Conservation (phyloP, 1,140 invertebrate genomes). For the Drosophila busckii region DNA sequence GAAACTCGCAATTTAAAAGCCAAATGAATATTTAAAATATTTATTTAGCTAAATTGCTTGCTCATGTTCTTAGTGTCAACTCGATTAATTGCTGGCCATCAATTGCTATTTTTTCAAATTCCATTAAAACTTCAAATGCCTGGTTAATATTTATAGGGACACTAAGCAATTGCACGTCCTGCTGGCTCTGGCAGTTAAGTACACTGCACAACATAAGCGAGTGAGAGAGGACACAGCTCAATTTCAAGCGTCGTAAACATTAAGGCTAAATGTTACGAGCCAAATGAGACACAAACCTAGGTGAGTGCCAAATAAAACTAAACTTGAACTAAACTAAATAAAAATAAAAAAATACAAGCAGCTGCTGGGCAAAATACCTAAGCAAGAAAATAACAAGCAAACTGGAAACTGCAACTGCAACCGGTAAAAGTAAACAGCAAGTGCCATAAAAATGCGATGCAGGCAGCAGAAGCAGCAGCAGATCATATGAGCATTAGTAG, state of each 20-base stretch:
- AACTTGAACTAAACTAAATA: neutral
- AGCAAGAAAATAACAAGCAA: constrained; percentile 23
- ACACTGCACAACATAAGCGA: too few species aligned
- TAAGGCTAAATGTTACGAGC: constrained; percentile 65
- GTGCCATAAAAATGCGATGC: constrained; percentile 60
- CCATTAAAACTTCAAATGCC: too few species aligned
- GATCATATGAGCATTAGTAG: constrained; percentile 55
- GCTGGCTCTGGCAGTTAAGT: too few species aligned
- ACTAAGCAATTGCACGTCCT: too few species aligned
- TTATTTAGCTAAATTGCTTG: too few species aligned
- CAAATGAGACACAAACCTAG: constrained; percentile 54
- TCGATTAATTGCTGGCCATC: too few species aligned
- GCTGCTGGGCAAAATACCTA: constrained; percentile 3
- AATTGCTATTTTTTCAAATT: too few species aligned
- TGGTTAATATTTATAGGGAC: too few species aligned
- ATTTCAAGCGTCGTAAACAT: constrained; percentile 48
- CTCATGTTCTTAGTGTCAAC: too few species aligned
- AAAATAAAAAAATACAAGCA: constrained; percentile 5
- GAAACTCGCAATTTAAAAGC: too few species aligned
- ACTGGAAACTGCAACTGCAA: constrained; percentile 20
- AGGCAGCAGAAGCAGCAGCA: constrained; percentile 14
- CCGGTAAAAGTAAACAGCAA: constrained; percentile 46
- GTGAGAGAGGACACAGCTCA: too few species aligned
- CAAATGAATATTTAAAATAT: too few species aligned
- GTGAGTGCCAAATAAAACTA: constrained; percentile 14